phyloP scores from a whole-genome alignment of 2,888 invertebrate genomes.

The Volucella zonaria region DNA sequence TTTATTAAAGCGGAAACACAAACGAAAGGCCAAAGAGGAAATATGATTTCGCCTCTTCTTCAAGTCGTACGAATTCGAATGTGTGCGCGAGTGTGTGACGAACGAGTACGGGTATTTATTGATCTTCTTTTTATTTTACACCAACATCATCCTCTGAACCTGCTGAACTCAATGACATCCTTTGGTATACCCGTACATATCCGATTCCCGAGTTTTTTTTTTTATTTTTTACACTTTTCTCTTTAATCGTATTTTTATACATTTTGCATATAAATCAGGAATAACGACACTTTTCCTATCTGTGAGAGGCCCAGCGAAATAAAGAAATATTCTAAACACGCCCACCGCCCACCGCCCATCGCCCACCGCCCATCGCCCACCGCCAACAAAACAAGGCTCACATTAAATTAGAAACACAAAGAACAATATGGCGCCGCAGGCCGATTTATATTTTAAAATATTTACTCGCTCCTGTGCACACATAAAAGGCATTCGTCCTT shows the following conservation, averaged over 20 bases:
- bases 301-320: too few species aligned
- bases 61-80: neutral
- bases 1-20: constrained; percentile 58
- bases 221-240: neutral
- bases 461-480: constrained; percentile 7
- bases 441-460: constrained; percentile 30
- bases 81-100: too few species aligned
- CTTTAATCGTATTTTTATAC: constrained; percentile 28
- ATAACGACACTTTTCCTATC: constrained; percentile 17
- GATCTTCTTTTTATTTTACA: constrained; percentile 27
- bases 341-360: constrained; percentile 16
- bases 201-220: too few species aligned
- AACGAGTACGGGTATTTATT: neutral
- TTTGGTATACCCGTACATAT: too few species aligned
- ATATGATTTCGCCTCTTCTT: constrained; percentile 42
- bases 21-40: constrained; percentile 34
- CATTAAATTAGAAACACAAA: constrained; percentile 13
- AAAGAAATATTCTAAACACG: constrained; percentile 27
- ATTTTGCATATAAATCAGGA: constrained; percentile 58
- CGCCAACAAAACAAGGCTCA: constrained; percentile 13
- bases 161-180: too few species aligned
- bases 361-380: constrained; percentile 11
- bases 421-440: constrained; percentile 27
- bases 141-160: neutral
- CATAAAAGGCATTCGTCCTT: constrained; percentile 45